These are phyloP conservation scores for Calameuta idolon DNA, from an alignment of 2,888 invertebrate genomes.

Conservation along the genomic window DNA sequence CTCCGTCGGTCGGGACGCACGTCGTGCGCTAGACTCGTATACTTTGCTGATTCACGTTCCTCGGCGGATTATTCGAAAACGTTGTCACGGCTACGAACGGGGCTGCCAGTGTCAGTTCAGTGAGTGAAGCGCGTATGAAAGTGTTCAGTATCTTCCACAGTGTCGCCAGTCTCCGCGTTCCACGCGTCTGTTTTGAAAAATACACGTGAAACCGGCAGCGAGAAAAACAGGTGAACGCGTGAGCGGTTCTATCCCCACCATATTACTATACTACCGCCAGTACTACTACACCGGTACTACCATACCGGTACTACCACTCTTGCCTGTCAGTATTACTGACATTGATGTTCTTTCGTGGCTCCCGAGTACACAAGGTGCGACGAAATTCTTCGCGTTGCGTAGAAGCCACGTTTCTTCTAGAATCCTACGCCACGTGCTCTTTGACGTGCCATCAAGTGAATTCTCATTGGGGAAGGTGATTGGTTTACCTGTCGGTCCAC, in stretches of 20 bases:
- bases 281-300: background rate
- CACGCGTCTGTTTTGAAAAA: background rate
- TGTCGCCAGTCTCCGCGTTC: background rate
- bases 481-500: background rate
- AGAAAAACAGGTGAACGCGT: conserved; percentile 35
- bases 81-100: background rate
- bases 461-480: background rate
- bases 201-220: conserved; percentile 18
- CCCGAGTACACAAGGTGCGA: background rate
- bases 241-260: conserved; percentile 6
- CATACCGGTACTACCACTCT: background rate
- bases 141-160: background rate
- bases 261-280: background rate
- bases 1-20: background rate
- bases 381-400: background rate
- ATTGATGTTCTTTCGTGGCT: background rate
- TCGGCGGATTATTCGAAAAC: background rate
- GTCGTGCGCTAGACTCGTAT: background rate
- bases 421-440: background rate
- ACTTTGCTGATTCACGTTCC: background rate
- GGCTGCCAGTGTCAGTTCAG: background rate
- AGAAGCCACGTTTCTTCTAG: background rate
- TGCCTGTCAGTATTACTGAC: background rate
- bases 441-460: background rate
- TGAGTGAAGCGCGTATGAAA: background rate